Evolutionary conservation across 2,113 vertebrate genomes (phyloP).

Genomic region (Chaenocephalus aceratus): DNA sequence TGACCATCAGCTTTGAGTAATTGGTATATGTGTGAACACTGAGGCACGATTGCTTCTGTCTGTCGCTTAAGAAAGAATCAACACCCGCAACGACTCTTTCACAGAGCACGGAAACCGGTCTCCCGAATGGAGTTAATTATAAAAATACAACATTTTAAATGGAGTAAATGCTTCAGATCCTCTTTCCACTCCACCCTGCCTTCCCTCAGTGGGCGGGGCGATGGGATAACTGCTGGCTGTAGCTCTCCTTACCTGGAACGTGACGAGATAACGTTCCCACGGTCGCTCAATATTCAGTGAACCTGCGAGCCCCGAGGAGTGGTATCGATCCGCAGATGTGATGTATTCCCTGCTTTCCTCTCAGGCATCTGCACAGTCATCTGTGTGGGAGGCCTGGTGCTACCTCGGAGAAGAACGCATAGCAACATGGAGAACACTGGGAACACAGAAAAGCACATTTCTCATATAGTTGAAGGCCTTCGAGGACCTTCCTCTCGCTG

Average conservation of each 20-base stretch:
- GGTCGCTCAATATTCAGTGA: conserved; percentile 73
- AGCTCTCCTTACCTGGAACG: conserved; percentile 62
- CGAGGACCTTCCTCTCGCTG: conserved; percentile 19
- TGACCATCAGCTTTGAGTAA: neutral
- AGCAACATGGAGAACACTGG: neutral
- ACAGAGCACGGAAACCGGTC: neutral
- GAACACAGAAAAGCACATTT: conserved; percentile 9
- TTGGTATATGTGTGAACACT: neutral
- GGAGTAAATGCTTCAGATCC: conserved; percentile 29
- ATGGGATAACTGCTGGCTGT: conserved; percentile 69
- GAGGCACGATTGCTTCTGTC: neutral
- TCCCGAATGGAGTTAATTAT: conserved; percentile 4
- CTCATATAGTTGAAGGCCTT: conserved; percentile 2
- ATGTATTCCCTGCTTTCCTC: conserved; percentile 54
- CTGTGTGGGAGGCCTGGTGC: conserved; percentile 39
- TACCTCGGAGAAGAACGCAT: neutral
- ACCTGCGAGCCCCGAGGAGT: conserved; percentile 44
- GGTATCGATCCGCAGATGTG: conserved; percentile 76
- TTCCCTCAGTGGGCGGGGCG: conserved; percentile 10
- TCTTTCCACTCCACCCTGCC: conserved; percentile 19
- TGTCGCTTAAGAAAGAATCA: neutral
- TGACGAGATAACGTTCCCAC: conserved; percentile 78
- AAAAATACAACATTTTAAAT: conserved; percentile 12
- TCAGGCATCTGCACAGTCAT: conserved; percentile 56
- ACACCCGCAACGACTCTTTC: neutral